A percentile compares a stretch with the other conserved stretches of the same genome.
Evolutionary conservation across 2,888 invertebrate genomes (phyloP).

Genomic region (Ecdyonurus torrentis): DNA sequence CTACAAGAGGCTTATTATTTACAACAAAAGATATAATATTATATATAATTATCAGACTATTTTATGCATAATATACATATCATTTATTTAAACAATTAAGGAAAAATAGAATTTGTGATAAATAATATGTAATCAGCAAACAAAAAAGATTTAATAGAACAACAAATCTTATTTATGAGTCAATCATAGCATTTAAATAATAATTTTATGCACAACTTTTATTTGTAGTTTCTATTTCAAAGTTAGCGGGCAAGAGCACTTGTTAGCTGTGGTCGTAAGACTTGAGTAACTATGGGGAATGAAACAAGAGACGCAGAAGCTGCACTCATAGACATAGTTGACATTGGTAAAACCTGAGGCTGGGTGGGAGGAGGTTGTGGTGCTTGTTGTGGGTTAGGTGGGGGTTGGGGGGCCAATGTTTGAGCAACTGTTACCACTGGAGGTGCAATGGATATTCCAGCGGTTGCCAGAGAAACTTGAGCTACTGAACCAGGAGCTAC

Average conservation of each 20-base stretch:
- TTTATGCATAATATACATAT: too few species aligned
- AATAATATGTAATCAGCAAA: too few species aligned
- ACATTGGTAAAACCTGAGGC: slow-evolving; percentile 5
- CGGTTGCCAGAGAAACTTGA: slow-evolving; percentile 36
- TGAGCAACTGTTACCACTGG: slow-evolving; percentile 41
- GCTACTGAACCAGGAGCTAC: slow-evolving; percentile 27
- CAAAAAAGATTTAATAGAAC: too few species aligned
- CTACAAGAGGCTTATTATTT: too few species aligned
- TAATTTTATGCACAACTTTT: too few species aligned
- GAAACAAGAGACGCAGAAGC: slow-evolving; percentile 43
- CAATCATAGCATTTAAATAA: too few species aligned
- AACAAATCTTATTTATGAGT: too few species aligned
- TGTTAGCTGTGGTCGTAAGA: slow-evolving; percentile 24
- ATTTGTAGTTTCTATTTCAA: too few species aligned
- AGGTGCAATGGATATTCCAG: slow-evolving; percentile 28
- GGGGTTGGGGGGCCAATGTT: not conserved
- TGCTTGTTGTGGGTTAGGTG: not conserved
- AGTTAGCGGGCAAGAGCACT: not conserved
- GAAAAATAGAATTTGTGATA: too few species aligned
- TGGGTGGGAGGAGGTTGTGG: slow-evolving; percentile 7
- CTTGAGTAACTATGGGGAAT: slow-evolving; percentile 47
- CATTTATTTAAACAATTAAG: too few species aligned
- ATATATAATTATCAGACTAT: too few species aligned
- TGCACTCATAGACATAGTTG: slow-evolving; percentile 32
- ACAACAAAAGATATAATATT: too few species aligned